Evolutionary conservation across 2,797 vertebrate genomes (phyloP), one percentile per base, ranked within the genome.

Genomic region (Acipenser ruthenus): DNA sequence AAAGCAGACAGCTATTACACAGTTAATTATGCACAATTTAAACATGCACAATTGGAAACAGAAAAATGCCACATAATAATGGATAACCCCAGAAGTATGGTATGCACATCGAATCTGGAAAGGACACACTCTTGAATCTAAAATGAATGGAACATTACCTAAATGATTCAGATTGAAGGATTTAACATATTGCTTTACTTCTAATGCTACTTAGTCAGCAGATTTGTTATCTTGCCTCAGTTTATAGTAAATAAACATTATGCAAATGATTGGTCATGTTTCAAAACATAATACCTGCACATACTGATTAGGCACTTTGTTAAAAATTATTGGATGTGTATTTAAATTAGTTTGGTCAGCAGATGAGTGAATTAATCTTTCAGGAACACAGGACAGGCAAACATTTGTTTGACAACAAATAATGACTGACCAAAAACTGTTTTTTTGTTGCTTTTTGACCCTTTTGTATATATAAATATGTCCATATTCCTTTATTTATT

Each of bases 131-230:
- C 85, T 86, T 92, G 91, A 92, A 92, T 93, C 86, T 88, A 81
- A 91, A 93, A 89, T 86, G 88, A 91, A 90, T 74, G 78, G 84
- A 88, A 90, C 90, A 91, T 92, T 93, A 90, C 87, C 87, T 91
- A 91, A 91, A 91, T 91, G 90, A 91, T 88, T 82, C 80, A 87
- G 81, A 90, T 87, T 85, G 88, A 87, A 84, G 76, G 83, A 89
- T 92, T 89, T 90, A 93, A 88, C 86, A 58, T 84, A 86, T 90
- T 74, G 48, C 80, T 83, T 77, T 86, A 84, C 79, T 78, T 88
- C 85, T 89, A 91, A 87, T 91, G 90, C 86, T 87, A 78, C 85
- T 91, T 77, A 86, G 82, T 89, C 85, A 88, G 80, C 81, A 88
- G 78, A 91, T 93, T 93, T 90, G 89, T 93, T 89, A 91, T 86